phyloP scores from a whole-genome alignment of 2,113 vertebrate genomes.

The Ciconia boyciana region DNA sequence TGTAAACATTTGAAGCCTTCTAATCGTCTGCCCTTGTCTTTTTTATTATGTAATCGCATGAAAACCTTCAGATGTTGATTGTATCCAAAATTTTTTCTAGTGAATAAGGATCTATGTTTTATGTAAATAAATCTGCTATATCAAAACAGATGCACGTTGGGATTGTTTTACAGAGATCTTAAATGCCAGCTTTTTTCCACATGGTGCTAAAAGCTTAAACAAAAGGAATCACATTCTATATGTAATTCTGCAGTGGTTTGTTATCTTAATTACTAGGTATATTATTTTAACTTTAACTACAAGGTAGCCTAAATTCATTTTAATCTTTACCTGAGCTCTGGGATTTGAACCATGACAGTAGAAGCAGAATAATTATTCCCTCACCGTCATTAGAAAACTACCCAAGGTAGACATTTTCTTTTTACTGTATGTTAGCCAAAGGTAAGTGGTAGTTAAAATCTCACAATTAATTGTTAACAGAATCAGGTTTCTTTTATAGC shows the following conservation, averaged over 20 bases:
- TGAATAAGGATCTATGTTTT: not conserved
- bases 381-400: conserved; percentile 23
- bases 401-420: conserved; percentile 53
- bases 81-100: not conserved
- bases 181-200: not conserved
- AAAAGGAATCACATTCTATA: not conserved
- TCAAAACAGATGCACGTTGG: not conserved
- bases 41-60: not conserved
- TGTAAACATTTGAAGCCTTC: not conserved
- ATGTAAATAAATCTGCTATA: not conserved
- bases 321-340: conserved; percentile 13
- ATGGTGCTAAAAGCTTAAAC: not conserved
- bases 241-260: not conserved
- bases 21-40: not conserved
- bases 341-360: conserved; percentile 27
- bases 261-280: conserved; percentile 5
- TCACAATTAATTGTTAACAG: conserved; percentile 51
- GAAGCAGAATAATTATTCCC: conserved; percentile 50
- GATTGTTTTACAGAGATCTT: not conserved
- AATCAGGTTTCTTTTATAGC: conserved; percentile 50
- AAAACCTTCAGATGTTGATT: not conserved
- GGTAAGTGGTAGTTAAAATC: conserved; percentile 63
- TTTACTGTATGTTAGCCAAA: conserved; percentile 56
- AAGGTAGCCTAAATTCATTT: conserved; percentile 5
- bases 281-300: conserved; percentile 27